Conservation (phyloP, 2,888 invertebrate species). For the Meghimatium bilineatum region DNA sequence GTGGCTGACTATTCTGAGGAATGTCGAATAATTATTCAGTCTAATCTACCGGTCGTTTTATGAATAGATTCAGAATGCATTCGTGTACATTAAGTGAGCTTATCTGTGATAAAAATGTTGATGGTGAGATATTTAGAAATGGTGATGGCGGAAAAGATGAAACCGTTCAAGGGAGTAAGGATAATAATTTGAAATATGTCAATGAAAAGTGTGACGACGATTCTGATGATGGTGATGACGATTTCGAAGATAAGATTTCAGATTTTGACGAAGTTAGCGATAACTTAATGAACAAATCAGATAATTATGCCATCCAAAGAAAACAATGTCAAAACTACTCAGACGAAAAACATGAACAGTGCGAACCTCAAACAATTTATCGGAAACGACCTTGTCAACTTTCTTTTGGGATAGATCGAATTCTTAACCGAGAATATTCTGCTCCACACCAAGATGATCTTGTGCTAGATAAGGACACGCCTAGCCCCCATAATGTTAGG, state of each 20-base stretch:
- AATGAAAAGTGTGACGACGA: not conserved
- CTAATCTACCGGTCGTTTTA: not conserved
- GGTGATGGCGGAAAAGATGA: not conserved
- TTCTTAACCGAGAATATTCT: constrained; percentile 2
- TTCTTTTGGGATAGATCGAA: constrained; percentile 40
- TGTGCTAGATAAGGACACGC: not conserved
- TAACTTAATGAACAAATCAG: not conserved
- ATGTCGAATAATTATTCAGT: not conserved
- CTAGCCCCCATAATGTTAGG: not conserved
- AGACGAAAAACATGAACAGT: not conserved
- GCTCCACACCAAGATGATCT: not conserved
- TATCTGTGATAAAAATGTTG: constrained; percentile 20
- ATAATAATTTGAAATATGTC: not conserved
- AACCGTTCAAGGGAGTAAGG: not conserved
- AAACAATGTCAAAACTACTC: not conserved
- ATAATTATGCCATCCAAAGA: not conserved
- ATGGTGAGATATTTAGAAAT: constrained; percentile 10
- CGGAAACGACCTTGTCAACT: constrained; percentile 15
- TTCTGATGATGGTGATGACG: not conserved
- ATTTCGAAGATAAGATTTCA: not conserved
- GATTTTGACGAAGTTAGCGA: not conserved
- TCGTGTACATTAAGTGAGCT: not conserved
- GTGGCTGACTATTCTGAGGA: no score
- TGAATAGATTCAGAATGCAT: constrained; percentile 10
- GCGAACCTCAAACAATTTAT: not conserved